Evolutionary conservation across 2,888 invertebrate species (phyloP).

Genomic region (Brachyptera risi): DNA sequence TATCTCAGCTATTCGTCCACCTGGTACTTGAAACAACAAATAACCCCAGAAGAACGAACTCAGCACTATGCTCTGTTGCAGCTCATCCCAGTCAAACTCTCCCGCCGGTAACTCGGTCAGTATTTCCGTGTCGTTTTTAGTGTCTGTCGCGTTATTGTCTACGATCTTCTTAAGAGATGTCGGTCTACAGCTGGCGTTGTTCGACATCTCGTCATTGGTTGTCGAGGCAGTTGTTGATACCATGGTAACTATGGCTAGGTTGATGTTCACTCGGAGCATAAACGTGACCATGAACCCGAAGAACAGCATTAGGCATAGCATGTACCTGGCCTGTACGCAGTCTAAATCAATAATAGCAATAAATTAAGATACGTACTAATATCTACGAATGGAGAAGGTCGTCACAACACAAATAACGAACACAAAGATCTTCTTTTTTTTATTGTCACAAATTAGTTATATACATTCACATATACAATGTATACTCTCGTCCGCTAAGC

Average conservation of each 20-base stretch:
- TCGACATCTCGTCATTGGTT: not conserved
- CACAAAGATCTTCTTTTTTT: too few relatives aligned
- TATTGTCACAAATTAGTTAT: too few relatives aligned
- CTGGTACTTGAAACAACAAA: conserved; percentile 46
- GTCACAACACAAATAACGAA: too few relatives aligned
- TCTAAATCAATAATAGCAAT: conserved; percentile 21
- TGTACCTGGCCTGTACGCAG: conserved; percentile 32
- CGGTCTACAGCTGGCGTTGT: not conserved
- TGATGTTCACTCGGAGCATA: conserved; percentile 38
- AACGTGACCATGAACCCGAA: conserved; percentile 38
- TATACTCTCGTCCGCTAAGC: too few relatives aligned
- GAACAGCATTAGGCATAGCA: conserved; percentile 35
- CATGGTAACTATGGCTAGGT: conserved; percentile 39
- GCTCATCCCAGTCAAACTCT: conserved; percentile 41
- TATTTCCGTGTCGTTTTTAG: not conserved
- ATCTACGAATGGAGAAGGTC: too few relatives aligned
- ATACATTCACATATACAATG: too few relatives aligned
- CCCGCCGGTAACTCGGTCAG: conserved; percentile 19
- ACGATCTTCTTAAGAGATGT: not conserved
- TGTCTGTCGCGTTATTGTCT: not conserved
- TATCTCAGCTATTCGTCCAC: conserved; percentile 43
- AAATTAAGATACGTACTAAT: too few relatives aligned
- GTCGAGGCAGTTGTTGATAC: conserved; percentile 28
- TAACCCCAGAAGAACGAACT: conserved; percentile 49
- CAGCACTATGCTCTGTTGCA: conserved; percentile 42